A percentile compares a stretch with the other conserved stretches of the same genome.
Conservation (phyloP, 2,113 vertebrate species). For the Tylochromis polylepis region DNA sequence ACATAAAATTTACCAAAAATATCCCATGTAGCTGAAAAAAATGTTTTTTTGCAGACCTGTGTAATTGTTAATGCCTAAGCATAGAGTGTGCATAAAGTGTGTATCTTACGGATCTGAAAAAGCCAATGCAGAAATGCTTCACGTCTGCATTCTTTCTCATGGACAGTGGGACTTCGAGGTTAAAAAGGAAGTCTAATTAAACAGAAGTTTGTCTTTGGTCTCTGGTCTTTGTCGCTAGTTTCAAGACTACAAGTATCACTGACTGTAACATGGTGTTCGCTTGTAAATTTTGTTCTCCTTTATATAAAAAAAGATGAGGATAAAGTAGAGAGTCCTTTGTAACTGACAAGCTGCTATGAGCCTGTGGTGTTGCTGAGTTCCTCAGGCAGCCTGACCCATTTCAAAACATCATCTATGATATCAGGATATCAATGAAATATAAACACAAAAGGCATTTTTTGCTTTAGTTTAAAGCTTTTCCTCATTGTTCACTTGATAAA, state of each 20-base stretch:
- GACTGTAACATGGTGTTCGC: neutral
- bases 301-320: neutral
- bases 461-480: neutral
- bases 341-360: too few relatives aligned
- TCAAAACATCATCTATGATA: neutral
- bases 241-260: neutral
- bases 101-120: neutral
- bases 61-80: neutral
- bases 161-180: neutral
- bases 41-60: too few relatives aligned
- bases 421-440: neutral
- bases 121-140: neutral
- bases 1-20: too few relatives aligned
- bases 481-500: neutral
- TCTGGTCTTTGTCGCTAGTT: neutral
- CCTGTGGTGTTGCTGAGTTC: neutral
- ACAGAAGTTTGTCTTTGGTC: too few relatives aligned
- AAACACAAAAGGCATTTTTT: too few relatives aligned
- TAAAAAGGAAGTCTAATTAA: neutral
- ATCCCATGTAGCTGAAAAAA: too few relatives aligned
- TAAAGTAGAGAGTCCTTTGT: too few relatives aligned
- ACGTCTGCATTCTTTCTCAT: rapidly evolving
- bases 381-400: neutral
- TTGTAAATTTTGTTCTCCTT: neutral
- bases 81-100: neutral